Percentiles rank a stretch among this genome's conserved stretches.
Conservation (phyloP, 2,113 vertebrate genomes). For the Uropsilus gracilis region DNA sequence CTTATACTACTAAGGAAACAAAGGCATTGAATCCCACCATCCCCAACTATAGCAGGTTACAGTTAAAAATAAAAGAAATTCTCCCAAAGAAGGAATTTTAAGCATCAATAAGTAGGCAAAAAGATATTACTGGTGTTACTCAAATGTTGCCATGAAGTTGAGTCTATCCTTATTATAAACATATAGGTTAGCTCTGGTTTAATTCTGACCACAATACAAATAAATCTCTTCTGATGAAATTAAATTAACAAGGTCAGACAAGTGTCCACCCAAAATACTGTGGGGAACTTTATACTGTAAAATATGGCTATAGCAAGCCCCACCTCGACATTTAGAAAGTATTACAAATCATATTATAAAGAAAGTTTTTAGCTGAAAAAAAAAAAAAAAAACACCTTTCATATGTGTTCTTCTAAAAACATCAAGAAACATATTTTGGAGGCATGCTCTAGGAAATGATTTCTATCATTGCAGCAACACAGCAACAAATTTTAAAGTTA, state of each 20-base stretch:
- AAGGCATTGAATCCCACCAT: background rate
- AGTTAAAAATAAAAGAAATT: slow-evolving; percentile 21
- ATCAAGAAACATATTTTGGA: slow-evolving; percentile 15
- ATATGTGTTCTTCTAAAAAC: background rate
- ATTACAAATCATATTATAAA: slow-evolving; percentile 1
- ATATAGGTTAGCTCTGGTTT: background rate
- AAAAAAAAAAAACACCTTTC: no score
- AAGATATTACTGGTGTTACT: background rate
- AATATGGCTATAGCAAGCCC: background rate
- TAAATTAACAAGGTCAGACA: slow-evolving; percentile 7
- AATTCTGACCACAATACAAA: background rate
- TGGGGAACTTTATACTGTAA: background rate
- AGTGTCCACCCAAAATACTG: background rate
- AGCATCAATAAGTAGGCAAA: background rate
- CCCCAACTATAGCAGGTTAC: background rate
- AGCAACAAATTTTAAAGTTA: slow-evolving; percentile 18
- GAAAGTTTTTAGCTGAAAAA: background rate
- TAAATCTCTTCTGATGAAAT: slow-evolving; percentile 2
- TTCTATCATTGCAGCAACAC: background rate
- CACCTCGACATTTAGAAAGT: background rate
- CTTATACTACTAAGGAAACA: background rate
- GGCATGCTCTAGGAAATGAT: background rate
- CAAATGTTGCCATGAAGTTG: background rate
- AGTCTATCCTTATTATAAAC: background rate
- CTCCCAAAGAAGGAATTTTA: background rate